Base-by-base conservation (phyloP, 2,797 vertebrate species). In the Eospalax fontanierii region DNA sequence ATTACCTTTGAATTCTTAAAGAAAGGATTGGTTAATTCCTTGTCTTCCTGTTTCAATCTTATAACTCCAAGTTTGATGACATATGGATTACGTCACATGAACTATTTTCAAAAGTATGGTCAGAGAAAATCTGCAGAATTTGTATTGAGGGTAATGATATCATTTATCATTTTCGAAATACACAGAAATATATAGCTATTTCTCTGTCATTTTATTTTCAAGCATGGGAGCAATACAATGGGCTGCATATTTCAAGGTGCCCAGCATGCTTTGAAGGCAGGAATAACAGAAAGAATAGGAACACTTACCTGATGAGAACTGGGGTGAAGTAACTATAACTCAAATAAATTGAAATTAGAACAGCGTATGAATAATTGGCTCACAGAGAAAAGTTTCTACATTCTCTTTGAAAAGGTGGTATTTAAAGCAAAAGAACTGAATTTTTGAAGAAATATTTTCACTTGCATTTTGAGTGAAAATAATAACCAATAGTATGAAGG, bases 361-460 rank as follows among this genome's bases (percentile, higher is more conserved):
- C 21, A 95, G 28, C n/a, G 11, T 6, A 6, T 22, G 28, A 73
- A 73, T 59, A 22, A 43, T 90, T 78, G 38, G 7, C 46, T 73
- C 5, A 66, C 7, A 65, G 14, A 79, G 40, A 38, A 1, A 18
- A 4, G 0, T 30, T 0, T 0, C 0, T 33, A 24, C 4, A 11
- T 3, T 14, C 10, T 61, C 18, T 71, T 87, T 16, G 54, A 21
- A 9, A 5, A 61, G 43, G 33, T n/a, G 38, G n/a, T 0, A 1
- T 0, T 50, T 81, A 54, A 96, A 66, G 85, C 22, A 10, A 61
- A 35, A 85, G 43, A 16, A 74, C 14, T 74, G n/a, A 8, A 21
- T 70, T 26, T 4, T 21, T 43, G 8, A 40, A 71, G 0, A 38
- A 91, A 86, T 12, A 71, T 57, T 94, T 83, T 33, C 14, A 79